phyloP scores from a whole-genome alignment of 2,113 vertebrate genomes.

The Pelecanus crispus region DNA sequence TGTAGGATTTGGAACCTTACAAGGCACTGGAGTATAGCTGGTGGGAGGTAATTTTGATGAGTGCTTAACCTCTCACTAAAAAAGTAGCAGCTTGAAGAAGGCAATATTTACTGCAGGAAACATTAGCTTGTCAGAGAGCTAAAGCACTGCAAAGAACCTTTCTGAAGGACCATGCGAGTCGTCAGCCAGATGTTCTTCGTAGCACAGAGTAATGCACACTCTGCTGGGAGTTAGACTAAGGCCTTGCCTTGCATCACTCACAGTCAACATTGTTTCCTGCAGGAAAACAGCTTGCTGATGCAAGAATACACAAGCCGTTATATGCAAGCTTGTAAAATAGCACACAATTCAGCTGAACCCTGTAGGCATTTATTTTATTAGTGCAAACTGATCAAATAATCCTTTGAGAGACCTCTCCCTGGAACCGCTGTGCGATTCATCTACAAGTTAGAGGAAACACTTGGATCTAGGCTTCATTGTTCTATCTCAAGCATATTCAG shows the following conservation, averaged over 20 bases:
- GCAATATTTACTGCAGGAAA: slow-evolving; percentile 65
- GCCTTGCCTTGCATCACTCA: not conserved
- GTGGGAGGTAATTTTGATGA: slow-evolving; percentile 58
- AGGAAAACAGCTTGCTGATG: not conserved
- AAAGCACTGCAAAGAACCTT: not conserved
- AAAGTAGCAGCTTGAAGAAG: slow-evolving; percentile 67
- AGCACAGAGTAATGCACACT: not conserved
- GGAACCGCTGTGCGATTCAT: not conserved
- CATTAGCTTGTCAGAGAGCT: slow-evolving; percentile 55
- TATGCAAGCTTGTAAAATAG: not conserved
- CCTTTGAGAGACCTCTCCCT: slow-evolving; percentile 22
- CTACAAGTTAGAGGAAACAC: not conserved
- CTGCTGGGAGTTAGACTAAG: not conserved
- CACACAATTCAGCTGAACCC: slow-evolving; percentile 2
- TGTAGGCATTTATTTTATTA: slow-evolving; percentile 10
- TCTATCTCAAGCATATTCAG: not conserved
- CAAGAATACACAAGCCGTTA: not conserved
- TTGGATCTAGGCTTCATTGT: not conserved
- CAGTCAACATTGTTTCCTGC: slow-evolving; percentile 20
- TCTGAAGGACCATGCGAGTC: not conserved
- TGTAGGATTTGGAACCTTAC: slow-evolving; percentile 56
- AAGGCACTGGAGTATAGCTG: slow-evolving; percentile 43
- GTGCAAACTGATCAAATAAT: not conserved
- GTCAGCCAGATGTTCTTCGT: slow-evolving; percentile 40
- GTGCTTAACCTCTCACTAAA: slow-evolving; percentile 67